Percentiles rank a stretch among this genome's conserved stretches.
phyloP scores from a whole-genome alignment of 2,113 vertebrate species.

The Rhodinocichla rosea region DNA sequence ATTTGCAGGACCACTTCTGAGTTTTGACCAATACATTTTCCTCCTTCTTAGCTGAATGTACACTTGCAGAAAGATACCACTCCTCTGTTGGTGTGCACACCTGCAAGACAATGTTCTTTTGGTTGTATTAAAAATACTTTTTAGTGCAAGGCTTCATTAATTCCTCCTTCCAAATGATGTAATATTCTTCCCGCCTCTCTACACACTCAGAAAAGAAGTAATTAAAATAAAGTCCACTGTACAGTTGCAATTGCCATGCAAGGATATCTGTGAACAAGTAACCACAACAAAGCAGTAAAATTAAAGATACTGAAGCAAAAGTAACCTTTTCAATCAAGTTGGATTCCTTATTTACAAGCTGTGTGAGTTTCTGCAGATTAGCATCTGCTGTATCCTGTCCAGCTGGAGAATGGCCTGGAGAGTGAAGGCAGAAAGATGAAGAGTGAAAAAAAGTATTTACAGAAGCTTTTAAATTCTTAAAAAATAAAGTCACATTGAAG shows the following conservation, averaged over 20 bases:
- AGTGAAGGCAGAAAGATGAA: constrained; percentile 67
- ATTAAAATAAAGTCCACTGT: not conserved
- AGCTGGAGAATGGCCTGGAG: constrained; percentile 80
- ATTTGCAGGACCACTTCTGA: not conserved
- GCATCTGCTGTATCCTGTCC: constrained; percentile 90
- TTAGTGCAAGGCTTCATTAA: not conserved
- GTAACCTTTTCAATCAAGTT: constrained; percentile 99
- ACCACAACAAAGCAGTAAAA: constrained; percentile 37
- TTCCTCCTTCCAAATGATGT: not conserved
- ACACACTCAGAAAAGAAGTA: not conserved
- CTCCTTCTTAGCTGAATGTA: not conserved
- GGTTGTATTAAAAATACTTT: not conserved
- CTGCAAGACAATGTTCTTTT: not conserved
- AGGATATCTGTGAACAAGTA: constrained; percentile 21
- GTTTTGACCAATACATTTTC: not conserved
- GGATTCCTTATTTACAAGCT: constrained; percentile 99
- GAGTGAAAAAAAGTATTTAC: constrained; percentile 55
- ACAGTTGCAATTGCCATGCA: not conserved
- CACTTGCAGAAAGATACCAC: not conserved
- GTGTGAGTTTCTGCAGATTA: constrained; percentile 98
- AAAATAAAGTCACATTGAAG: not conserved
- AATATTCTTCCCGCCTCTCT: not conserved
- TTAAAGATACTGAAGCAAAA: constrained; percentile 62
- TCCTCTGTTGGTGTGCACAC: not conserved
- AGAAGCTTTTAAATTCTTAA: constrained; percentile 3